Base-by-base conservation (phyloP, 2,797 vertebrate genomes). In the Rhadinocentrus ornatus region DNA sequence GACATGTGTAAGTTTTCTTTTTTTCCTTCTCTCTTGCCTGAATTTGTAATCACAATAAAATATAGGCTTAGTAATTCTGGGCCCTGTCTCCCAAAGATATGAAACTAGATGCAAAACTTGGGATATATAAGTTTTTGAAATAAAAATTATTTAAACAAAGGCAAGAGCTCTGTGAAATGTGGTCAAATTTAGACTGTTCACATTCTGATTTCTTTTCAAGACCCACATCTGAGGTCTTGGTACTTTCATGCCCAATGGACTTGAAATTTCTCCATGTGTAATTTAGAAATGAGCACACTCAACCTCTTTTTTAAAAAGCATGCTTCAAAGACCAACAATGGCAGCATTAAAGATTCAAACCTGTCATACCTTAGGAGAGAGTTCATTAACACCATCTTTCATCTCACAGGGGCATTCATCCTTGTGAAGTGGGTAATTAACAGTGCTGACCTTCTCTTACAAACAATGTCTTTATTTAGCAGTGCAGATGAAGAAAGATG, bases 31-130 rank as follows among this genome's bases (percentile, higher is more conserved):
- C 29, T 70, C 53, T 64, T 24, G 18, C 68, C 73, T 82, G 74
- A 90, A 92, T 92, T 91, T 89, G 81, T 86, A 87, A 92, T 92
- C 86, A 90, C 84, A 93, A 90, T 91, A 85, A 91, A 90, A 82
- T 88, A 82, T 81, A 77, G 62, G 63, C 80, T 53, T 87, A 80
- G 75, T 89, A 92, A 94, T 93, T 93, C 92, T 86, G 76, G 69
- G 70, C 78, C 52, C 87, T 88, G 85, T 71, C 89, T 90, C 89
- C 88, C 88, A 86, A 80, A 90, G 87, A 93, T 93, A 90, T 80
- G 75, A 82, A 83, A 78, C 80, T 66, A 69, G 86, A 90, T 89
- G 89, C 76, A 92, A 88, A 84, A 79, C 61, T 71, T 92, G 84
- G 93, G 89, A 90, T 87, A 91, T 93, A 90, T 82, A 86, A 93